Percentiles rank a stretch among this genome's conserved stretches.
These are phyloP conservation scores for Ostrea edulis DNA, from an alignment of 1,140 invertebrate genomes.

Conservation along the genomic window DNA sequence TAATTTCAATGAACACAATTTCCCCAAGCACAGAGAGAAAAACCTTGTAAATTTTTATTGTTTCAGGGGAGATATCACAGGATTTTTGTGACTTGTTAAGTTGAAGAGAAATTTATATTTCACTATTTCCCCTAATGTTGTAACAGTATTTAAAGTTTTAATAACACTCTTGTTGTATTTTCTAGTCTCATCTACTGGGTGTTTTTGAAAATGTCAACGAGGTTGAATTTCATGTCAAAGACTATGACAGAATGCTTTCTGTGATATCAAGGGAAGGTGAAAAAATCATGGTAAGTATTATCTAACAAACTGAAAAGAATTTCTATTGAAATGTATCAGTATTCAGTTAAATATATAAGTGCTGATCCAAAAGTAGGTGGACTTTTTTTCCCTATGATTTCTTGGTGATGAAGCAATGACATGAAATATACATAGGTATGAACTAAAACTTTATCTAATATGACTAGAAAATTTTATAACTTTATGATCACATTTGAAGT, in stretches of 20 bases:
- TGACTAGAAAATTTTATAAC: no score
- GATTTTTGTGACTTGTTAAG: no score
- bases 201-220: conserved; percentile 97
- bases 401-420: no score
- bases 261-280: conserved; percentile 96
- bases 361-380: neutral
- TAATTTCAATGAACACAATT: neutral
- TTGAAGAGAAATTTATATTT: no score
- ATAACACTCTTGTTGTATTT: neutral
- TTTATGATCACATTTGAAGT: no score
- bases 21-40: conserved; percentile 7
- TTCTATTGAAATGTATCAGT: neutral
- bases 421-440: no score
- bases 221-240: conserved; percentile 96
- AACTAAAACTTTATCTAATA: no score
- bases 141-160: no score
- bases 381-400: no score
- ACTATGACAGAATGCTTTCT: conserved; percentile 96
- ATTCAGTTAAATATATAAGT: neutral
- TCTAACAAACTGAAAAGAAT: neutral
- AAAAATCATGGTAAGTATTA: conserved; percentile 85
- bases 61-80: no score
- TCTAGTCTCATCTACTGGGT: conserved; percentile 92
- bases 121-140: no score
- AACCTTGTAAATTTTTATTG: no score